A percentile compares a stretch with the other conserved stretches of the same genome.
Conservation (phyloP, 1,140 invertebrate genomes). For the Augochlora pura region DNA sequence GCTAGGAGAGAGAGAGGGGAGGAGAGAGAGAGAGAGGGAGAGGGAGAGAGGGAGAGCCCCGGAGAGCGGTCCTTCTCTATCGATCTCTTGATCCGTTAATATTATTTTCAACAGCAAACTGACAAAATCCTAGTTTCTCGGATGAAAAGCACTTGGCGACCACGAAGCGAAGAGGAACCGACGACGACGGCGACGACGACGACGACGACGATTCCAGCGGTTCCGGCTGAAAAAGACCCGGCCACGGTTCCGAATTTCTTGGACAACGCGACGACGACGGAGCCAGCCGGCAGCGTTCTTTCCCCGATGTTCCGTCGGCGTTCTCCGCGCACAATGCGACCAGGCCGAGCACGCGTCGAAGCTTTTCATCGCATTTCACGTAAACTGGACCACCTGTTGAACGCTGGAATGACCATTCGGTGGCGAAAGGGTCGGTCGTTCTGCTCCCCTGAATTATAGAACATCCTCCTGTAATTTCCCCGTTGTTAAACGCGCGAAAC, state of each 20-base stretch:
- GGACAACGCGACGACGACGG: not conserved
- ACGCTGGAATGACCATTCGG: slow-evolving; percentile 66
- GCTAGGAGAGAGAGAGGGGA: too few relatives aligned
- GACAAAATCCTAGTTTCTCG: too few relatives aligned
- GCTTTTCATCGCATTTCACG: slow-evolving; percentile 66
- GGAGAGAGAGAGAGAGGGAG: too few relatives aligned
- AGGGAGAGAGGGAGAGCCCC: too few relatives aligned
- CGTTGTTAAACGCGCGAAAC: slow-evolving; percentile 52
- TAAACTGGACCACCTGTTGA: slow-evolving; percentile 71
- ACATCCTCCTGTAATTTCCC: slow-evolving; percentile 58
- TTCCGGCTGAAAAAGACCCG: not conserved
- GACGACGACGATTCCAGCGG: not conserved
- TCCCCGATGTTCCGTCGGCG: slow-evolving; percentile 6
- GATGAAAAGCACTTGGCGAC: not conserved
- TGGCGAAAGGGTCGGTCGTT: slow-evolving; percentile 62
- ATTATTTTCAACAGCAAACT: too few relatives aligned
- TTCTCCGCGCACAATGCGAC: slow-evolving; percentile 9
- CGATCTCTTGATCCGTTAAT: too few relatives aligned
- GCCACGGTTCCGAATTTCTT: not conserved
- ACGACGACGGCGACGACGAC: too few relatives aligned
- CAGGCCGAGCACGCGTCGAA: slow-evolving; percentile 43
- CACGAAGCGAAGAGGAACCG: not conserved
- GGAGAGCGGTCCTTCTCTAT: too few relatives aligned
- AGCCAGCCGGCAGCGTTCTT: not conserved
- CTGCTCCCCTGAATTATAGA: slow-evolving; percentile 68